Conservation (phyloP, 1,140 invertebrate genomes). For the Arctopsyche grandis region DNA sequence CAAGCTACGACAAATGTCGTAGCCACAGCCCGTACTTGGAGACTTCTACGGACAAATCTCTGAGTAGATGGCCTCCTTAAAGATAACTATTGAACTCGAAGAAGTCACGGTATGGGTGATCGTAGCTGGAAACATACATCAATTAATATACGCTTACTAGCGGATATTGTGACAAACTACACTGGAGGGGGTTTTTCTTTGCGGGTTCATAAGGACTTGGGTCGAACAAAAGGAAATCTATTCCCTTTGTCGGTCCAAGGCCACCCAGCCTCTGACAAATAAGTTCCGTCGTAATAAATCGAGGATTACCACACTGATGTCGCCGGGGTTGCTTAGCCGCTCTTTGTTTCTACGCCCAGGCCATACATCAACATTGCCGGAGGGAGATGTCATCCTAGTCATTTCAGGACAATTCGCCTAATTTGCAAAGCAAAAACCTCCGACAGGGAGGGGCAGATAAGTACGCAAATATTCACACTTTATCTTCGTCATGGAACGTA, state of each 20-base stretch:
- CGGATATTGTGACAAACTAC: background rate
- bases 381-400: constrained; percentile 7
- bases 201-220: background rate
- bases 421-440: background rate
- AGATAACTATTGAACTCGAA: too few species aligned
- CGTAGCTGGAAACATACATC: too few species aligned
- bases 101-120: too few species aligned
- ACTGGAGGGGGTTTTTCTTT: background rate
- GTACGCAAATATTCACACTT: background rate
- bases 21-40: too few species aligned
- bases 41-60: too few species aligned
- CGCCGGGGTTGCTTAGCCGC: background rate
- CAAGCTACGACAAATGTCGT: too few species aligned
- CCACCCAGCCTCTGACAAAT: constrained; percentile 9
- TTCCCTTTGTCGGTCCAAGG: constrained; percentile 9
- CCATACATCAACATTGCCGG: constrained; percentile 24
- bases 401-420: background rate
- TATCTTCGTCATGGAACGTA: background rate
- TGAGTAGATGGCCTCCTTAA: too few species aligned
- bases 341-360: background rate
- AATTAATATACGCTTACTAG: background rate
- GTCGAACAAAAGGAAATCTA: constrained; percentile 1
- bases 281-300: constrained; percentile 32
- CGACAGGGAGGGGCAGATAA: too few species aligned
- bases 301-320: constrained; percentile 10